Conservation (phyloP, 2,888 invertebrate species). For the Lepidocyrtinus sp. region DNA sequence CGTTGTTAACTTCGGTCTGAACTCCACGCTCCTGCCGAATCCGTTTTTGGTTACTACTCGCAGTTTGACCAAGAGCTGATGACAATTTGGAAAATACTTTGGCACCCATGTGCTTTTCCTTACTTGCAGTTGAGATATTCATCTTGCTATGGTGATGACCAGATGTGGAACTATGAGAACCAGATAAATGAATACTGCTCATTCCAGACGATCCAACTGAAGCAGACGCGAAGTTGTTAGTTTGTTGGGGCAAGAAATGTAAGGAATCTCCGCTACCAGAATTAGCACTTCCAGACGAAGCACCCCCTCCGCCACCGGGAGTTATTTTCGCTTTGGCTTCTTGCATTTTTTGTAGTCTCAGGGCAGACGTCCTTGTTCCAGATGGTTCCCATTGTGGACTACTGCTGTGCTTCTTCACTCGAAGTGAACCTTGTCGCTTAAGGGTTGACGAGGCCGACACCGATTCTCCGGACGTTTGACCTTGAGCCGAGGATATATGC, state of each 20-base stretch:
- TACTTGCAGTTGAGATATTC: conserved; percentile 42
- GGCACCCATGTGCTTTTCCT: conserved; percentile 59
- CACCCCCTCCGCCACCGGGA: conserved; percentile 36
- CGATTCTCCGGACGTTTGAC: conserved; percentile 39
- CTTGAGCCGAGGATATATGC: conserved; percentile 57
- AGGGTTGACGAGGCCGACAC: conserved; percentile 55
- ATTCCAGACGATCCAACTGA: conserved; percentile 41
- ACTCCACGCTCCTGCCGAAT: conserved; percentile 64
- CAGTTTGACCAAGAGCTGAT: conserved; percentile 67
- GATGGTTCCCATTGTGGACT: conserved; percentile 64
- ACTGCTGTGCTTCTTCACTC: conserved; percentile 54
- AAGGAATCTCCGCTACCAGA: conserved; percentile 68
- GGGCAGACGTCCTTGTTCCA: conserved; percentile 66
- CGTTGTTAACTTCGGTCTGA: conserved; percentile 60
- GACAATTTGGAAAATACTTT: conserved; percentile 69
- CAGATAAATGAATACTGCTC: conserved; percentile 46
- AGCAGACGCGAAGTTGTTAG: conserved; percentile 43
- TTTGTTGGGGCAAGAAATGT: conserved; percentile 59
- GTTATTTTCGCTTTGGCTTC: conserved; percentile 63
- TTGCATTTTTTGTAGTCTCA: conserved; percentile 69
- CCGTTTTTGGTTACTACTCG: conserved; percentile 68
- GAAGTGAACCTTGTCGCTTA: conserved; percentile 67
- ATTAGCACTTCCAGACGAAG: conserved; percentile 43
- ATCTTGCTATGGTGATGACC: conserved; percentile 24
- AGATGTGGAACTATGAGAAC: conserved; percentile 42